phyloP scores from a whole-genome alignment of 2,113 vertebrate species.

The Ursus arctos region DNA sequence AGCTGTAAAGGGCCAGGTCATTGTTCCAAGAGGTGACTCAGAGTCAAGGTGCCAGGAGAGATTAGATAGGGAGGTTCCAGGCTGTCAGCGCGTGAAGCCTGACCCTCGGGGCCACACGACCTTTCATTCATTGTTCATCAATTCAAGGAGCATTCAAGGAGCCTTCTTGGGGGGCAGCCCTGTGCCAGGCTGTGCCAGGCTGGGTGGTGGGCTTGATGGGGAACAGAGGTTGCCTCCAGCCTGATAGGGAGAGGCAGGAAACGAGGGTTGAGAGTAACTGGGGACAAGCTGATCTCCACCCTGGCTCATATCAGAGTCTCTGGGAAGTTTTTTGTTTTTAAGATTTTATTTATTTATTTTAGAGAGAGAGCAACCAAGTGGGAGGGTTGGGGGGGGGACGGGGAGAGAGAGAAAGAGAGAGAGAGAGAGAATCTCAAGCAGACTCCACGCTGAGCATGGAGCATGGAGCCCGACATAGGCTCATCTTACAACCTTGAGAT shows the following conservation, averaged over 20 bases:
- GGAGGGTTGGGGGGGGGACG: neutral
- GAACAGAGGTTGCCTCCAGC: neutral
- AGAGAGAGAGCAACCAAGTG: neutral
- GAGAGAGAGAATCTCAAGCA: neutral
- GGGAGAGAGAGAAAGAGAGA: neutral
- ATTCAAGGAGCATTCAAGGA: slow-evolving; percentile 71
- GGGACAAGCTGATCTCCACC: neutral
- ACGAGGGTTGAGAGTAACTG: too few species aligned
- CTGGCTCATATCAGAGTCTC: neutral
- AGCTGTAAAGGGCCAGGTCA: slow-evolving; percentile 40
- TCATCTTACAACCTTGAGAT: neutral
- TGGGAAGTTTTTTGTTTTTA: neutral
- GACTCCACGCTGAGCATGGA: neutral
- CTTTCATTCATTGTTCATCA: slow-evolving; percentile 18
- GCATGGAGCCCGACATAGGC: neutral
- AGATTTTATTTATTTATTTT: neutral
- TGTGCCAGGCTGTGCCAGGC: neutral
- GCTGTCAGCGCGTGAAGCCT: neutral
- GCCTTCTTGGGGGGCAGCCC: neutral
- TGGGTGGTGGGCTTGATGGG: neutral
- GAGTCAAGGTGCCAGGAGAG: slow-evolving; percentile 71
- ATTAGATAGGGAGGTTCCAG: slow-evolving; percentile 56
- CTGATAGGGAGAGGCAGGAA: neutral
- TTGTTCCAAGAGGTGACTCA: slow-evolving; percentile 61
- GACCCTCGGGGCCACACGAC: neutral